Evolutionary conservation across 2,797 vertebrate species (phyloP).

Genomic region (Alectoris magna): DNA sequence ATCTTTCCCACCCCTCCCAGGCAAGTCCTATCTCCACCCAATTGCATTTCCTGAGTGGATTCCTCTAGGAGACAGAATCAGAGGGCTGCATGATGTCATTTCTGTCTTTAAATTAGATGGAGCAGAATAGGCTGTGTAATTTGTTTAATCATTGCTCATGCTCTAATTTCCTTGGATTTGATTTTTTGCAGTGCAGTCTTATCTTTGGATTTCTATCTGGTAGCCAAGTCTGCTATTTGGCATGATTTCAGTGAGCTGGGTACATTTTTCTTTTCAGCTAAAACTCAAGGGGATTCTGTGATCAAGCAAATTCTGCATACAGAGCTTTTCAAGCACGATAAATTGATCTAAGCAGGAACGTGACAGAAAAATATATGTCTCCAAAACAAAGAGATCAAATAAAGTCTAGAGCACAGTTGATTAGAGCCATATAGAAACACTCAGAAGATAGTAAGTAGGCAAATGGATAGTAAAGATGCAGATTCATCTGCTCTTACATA

Average conservation of each 20-base stretch:
- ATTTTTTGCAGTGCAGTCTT: slow-evolving; percentile 54
- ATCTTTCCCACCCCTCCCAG: neutral
- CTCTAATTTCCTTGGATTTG: slow-evolving; percentile 66
- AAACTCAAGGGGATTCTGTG: slow-evolving; percentile 31
- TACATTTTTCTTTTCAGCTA: slow-evolving; percentile 36
- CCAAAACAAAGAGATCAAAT: slow-evolving; percentile 28
- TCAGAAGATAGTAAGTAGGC: slow-evolving; percentile 29
- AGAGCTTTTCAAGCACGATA: slow-evolving; percentile 14
- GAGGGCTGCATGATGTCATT: slow-evolving; percentile 44
- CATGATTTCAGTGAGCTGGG: slow-evolving; percentile 35
- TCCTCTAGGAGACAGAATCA: slow-evolving; percentile 51
- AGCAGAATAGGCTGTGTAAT: slow-evolving; percentile 59
- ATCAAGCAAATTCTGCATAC: slow-evolving; percentile 15
- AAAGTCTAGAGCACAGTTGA: slow-evolving; percentile 27
- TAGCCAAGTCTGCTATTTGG: slow-evolving; percentile 52
- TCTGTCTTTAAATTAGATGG: slow-evolving; percentile 67
- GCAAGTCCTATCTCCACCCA: slow-evolving; percentile 31
- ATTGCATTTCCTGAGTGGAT: slow-evolving; percentile 52
- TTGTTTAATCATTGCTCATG: slow-evolving; percentile 58
- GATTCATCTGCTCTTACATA: slow-evolving; percentile 33
- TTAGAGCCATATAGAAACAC: slow-evolving; percentile 11
- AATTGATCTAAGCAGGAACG: slow-evolving; percentile 38
- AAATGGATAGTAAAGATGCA: slow-evolving; percentile 32
- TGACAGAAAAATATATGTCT: neutral
- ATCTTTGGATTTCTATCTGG: slow-evolving; percentile 45